These are phyloP conservation scores for Chrysopilus asiliformis DNA, from an alignment of 2,888 invertebrate genomes.

Conservation along the genomic window DNA sequence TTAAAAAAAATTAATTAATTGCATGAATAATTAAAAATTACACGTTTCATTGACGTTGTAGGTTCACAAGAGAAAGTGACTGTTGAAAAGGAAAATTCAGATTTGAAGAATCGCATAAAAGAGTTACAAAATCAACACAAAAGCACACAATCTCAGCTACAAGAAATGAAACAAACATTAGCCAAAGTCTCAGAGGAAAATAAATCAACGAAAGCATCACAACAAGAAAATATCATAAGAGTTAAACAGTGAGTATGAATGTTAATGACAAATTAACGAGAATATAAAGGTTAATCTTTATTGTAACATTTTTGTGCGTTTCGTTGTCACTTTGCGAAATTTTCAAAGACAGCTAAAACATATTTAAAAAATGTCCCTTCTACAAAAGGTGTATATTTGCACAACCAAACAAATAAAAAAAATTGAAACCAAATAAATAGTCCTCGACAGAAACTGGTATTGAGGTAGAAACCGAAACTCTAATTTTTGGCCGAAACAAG, in stretches of 20 bases:
- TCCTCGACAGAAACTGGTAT: too few relatives aligned
- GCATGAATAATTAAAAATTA: neutral
- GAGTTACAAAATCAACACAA: slow-evolving; percentile 6
- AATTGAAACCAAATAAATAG: too few relatives aligned
- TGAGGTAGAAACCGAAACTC: too few relatives aligned
- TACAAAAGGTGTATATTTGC: too few relatives aligned
- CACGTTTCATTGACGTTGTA: neutral
- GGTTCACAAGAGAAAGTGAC: slow-evolving; percentile 3
- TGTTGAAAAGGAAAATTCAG: slow-evolving; percentile 10
- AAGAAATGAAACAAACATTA: slow-evolving; percentile 6
- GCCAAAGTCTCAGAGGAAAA: slow-evolving; percentile 8
- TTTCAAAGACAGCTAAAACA: too few relatives aligned
- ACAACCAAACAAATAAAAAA: too few relatives aligned
- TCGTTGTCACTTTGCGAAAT: too few relatives aligned
- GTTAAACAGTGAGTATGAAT: slow-evolving; percentile 8
- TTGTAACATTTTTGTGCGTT: too few relatives aligned
- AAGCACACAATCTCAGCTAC: slow-evolving; percentile 6
- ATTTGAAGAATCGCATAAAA: slow-evolving; percentile 8
- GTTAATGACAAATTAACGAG: too few relatives aligned
- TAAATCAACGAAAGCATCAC: slow-evolving; percentile 4
- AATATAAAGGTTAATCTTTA: too few relatives aligned
- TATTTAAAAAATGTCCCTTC: too few relatives aligned
- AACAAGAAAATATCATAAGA: slow-evolving; percentile 7
- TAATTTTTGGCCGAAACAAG: too few relatives aligned
- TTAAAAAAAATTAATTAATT: neutral